Percentiles rank a stretch among this genome's conserved stretches.
Evolutionary conservation across 1,140 invertebrate species (phyloP).

Genomic region (Eupeodes corollae): DNA sequence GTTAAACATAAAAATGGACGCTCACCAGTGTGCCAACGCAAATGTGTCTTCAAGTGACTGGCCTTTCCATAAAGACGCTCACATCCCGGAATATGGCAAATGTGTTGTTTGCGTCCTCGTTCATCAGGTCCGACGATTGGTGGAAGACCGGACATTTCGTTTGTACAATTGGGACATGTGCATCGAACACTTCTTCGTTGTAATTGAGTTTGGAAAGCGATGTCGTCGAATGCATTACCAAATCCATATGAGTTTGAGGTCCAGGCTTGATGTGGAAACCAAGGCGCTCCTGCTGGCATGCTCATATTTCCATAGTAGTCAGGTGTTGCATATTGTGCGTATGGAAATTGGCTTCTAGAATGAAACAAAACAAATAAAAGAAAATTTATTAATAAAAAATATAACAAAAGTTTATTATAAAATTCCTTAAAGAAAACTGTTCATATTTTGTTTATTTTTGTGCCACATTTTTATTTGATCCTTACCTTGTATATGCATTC

Average conservation of each 20-base stretch:
- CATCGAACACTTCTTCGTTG: constrained; percentile 48
- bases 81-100: constrained; percentile 85
- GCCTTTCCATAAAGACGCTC: constrained; percentile 86
- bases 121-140: constrained; percentile 48
- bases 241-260: constrained; percentile 29
- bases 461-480: background rate
- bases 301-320: constrained; percentile 33
- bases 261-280: constrained; percentile 34
- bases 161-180: constrained; percentile 59
- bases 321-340: constrained; percentile 28
- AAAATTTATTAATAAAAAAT: too few relatives aligned
- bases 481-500: background rate
- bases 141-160: constrained; percentile 48
- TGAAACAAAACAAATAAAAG: background rate
- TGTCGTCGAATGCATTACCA: constrained; percentile 30
- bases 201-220: constrained; percentile 32
- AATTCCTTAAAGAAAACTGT: too few relatives aligned
- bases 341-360: constrained; percentile 32
- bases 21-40: constrained; percentile 75
- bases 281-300: constrained; percentile 16
- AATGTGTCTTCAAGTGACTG: constrained; percentile 77
- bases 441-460: too few relatives aligned
- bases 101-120: constrained; percentile 62
- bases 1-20: constrained; percentile 61
- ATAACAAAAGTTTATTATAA: too few relatives aligned